Conservation (phyloP, 2,113 vertebrate genomes). For the Tragelaphus imberbis region DNA sequence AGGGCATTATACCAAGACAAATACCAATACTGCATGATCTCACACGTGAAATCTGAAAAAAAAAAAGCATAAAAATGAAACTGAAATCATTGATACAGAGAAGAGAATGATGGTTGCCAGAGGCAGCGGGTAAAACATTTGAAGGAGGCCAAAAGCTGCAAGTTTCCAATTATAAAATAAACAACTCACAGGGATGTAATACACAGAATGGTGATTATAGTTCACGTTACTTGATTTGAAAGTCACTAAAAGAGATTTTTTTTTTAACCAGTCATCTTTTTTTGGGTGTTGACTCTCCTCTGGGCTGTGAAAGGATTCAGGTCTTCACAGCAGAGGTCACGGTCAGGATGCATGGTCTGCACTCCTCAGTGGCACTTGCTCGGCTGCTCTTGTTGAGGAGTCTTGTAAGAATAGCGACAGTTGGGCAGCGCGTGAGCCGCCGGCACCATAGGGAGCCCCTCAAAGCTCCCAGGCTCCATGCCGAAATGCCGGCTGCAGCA, state of each 20-base stretch:
- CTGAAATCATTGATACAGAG: not conserved
- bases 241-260: not conserved
- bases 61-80: not conserved
- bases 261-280: not conserved
- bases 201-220: not conserved
- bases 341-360: not conserved
- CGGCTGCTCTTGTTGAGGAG: not conserved
- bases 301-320: not conserved
- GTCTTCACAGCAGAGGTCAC: no score
- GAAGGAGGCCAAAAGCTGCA: not conserved
- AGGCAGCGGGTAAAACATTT: not conserved
- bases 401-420: not conserved
- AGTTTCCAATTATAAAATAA: not conserved
- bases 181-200: not conserved
- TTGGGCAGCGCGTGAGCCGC: fast-evolving
- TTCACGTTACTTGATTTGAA: not conserved
- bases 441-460: not conserved
- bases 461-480: fast-evolving
- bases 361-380: no score
- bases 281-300: not conserved
- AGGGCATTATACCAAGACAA: not conserved
- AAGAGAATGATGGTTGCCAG: not conserved
- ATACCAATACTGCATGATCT: fast-evolving
- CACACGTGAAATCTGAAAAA: not conserved
- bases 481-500: not conserved